Evolutionary conservation across 2,888 invertebrate genomes (phyloP).

Genomic region (Lasioglossum vierecki): DNA sequence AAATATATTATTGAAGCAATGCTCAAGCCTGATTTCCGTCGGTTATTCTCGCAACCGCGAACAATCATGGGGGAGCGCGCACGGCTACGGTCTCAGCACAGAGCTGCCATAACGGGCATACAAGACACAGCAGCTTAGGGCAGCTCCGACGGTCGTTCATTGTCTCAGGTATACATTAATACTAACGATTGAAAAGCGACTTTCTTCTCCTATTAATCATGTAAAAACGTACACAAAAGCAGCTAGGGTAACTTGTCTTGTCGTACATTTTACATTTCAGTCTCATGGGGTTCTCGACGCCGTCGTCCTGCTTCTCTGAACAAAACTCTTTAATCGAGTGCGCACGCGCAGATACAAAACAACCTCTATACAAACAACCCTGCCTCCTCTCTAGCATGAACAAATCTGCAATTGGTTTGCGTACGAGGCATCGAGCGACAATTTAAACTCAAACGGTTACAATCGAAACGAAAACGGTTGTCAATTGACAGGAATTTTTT

Average conservation of each 20-base stretch:
- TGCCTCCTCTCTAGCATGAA: constrained; percentile 11
- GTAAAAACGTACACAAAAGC: constrained; percentile 80
- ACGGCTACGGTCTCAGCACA: constrained; percentile 77
- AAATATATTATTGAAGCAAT: not conserved
- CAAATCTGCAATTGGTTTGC: not conserved
- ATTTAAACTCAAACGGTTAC: not conserved
- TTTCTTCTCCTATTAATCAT: constrained; percentile 61
- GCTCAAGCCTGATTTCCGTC: not conserved
- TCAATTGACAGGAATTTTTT: not conserved
- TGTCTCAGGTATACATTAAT: constrained; percentile 78
- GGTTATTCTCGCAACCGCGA: not conserved
- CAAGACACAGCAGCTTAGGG: constrained; percentile 42
- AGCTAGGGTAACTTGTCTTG: constrained; percentile 80
- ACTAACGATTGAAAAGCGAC: constrained; percentile 77
- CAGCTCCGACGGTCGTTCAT: constrained; percentile 67
- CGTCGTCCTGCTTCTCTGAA: constrained; percentile 60
- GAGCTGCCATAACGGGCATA: constrained; percentile 67
- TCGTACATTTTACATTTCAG: constrained; percentile 81
- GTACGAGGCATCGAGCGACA: not conserved
- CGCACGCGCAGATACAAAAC: constrained; percentile 32
- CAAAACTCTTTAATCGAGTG: constrained; percentile 19
- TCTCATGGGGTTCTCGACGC: constrained; percentile 80
- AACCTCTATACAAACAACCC: constrained; percentile 15
- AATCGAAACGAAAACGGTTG: not conserved
- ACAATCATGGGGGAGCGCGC: constrained; percentile 42